A percentile compares a stretch with the other conserved stretches of the same genome.
phyloP scores from a whole-genome alignment of 53 echinoderm and acorn worm species.

The Holothuria scabra region DNA sequence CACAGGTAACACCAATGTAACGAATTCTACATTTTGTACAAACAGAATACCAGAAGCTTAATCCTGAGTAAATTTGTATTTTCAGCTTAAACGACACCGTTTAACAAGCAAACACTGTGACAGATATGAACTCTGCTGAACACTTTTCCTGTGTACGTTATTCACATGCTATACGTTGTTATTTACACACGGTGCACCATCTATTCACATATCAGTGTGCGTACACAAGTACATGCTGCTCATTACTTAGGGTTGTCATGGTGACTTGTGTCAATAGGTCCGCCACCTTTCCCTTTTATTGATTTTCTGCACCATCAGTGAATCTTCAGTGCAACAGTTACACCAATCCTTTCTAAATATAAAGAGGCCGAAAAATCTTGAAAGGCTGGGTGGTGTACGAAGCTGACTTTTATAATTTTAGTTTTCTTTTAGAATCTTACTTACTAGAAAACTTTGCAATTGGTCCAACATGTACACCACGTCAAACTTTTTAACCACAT shows the following conservation, averaged over 20 bases:
- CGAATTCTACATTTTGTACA: slow-evolving; percentile 1
- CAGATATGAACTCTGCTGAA: not conserved
- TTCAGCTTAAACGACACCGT: slow-evolving; percentile 12
- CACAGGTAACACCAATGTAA: slow-evolving; percentile 28
- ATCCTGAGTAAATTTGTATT: slow-evolving; percentile 37
- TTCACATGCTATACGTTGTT: not conserved
- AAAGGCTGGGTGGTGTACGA: no score
- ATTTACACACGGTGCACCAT: not conserved
- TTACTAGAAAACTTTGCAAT: no score
- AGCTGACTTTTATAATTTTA: no score
- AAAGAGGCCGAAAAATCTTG: no score
- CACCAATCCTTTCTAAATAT: no score
- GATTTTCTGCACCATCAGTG: not conserved
- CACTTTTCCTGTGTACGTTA: not conserved
- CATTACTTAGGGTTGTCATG: not conserved
- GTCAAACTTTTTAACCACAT: no score
- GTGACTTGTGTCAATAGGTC: slow-evolving; percentile 31
- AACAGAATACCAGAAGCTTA: slow-evolving; percentile 10
- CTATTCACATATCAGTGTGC: slow-evolving; percentile 3
- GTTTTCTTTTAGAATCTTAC: no score
- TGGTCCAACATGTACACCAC: no score
- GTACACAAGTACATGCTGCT: not conserved
- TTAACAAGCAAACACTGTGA: slow-evolving; percentile 17
- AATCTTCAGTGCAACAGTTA: no score
- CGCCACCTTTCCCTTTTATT: slow-evolving; percentile 27